These are phyloP conservation scores for Chitala chitala DNA, from an alignment of 2,113 vertebrate species.

Conservation along the genomic window DNA sequence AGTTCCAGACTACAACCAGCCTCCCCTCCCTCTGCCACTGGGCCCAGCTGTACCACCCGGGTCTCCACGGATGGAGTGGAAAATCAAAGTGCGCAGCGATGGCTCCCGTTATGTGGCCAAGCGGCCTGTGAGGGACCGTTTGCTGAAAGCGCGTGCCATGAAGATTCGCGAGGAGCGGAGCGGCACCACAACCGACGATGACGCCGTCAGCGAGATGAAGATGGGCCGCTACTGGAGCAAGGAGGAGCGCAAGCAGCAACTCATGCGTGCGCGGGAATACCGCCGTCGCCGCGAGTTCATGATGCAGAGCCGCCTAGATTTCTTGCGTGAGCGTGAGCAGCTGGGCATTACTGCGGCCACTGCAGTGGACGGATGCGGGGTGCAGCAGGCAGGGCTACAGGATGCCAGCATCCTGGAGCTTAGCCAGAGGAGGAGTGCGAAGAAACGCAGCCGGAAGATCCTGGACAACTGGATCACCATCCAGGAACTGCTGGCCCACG, in stretches of 20 bases:
- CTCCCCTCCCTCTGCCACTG: conserved; percentile 48
- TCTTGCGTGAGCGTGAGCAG: conserved; percentile 65
- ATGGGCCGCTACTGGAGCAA: conserved; percentile 94
- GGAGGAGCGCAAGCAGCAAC: conserved; percentile 85
- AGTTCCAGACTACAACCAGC: conserved; percentile 15
- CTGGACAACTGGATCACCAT: conserved; percentile 93
- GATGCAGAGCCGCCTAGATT: conserved; percentile 81
- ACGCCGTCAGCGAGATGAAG: conserved; percentile 84
- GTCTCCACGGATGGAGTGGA: conserved; percentile 81
- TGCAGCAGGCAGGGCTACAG: conserved; percentile 47
- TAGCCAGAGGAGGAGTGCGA: conserved; percentile 77
- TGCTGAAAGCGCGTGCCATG: conserved; percentile 83
- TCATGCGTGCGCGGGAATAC: conserved; percentile 78
- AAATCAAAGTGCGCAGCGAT: conserved; percentile 79
- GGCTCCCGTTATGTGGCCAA: conserved; percentile 79
- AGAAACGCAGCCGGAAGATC: conserved; percentile 80
- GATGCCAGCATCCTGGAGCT: conserved; percentile 77
- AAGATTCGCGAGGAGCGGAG: conserved; percentile 89
- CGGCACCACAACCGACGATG: conserved; percentile 85
- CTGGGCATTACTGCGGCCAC: conserved; percentile 46
- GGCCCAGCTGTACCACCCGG: conserved; percentile 36
- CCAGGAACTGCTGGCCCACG: conserved; percentile 85
- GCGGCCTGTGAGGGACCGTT: conserved; percentile 77
- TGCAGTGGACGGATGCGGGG: conserved; percentile 43
- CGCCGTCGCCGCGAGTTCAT: conserved; percentile 78